phyloP scores from a whole-genome alignment of 2,888 invertebrate species.

The Apeira syringaria region DNA sequence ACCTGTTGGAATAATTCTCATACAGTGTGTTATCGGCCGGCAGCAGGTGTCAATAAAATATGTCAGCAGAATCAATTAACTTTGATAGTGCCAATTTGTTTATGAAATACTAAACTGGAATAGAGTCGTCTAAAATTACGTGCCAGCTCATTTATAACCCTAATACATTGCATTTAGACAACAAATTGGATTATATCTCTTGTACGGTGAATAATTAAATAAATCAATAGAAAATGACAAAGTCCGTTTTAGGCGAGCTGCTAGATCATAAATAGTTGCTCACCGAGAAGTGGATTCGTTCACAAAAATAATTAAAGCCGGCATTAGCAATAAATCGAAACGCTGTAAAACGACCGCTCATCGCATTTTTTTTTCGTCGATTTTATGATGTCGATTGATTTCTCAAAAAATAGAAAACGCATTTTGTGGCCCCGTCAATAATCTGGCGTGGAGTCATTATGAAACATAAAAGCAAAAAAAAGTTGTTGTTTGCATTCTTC shows the following conservation, averaged over 20 bases:
- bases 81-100: constrained; percentile 37
- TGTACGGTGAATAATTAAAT: constrained; percentile 23
- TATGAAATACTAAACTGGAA: constrained; percentile 33
- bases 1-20: not conserved
- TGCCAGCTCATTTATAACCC: constrained; percentile 31
- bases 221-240: constrained; percentile 29
- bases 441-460: constrained; percentile 14
- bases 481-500: constrained; percentile 7
- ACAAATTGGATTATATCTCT: constrained; percentile 24
- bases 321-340: constrained; percentile 23
- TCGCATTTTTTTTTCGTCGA: constrained; percentile 26
- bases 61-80: constrained; percentile 36
- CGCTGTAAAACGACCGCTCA: constrained; percentile 22
- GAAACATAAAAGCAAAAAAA: constrained; percentile 13
- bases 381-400: constrained; percentile 32
- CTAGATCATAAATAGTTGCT: constrained; percentile 15
- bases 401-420: constrained; percentile 28
- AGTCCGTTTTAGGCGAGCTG: constrained; percentile 15
- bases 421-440: constrained; percentile 20
- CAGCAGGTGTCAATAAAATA: constrained; percentile 20
- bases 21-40: constrained; percentile 1
- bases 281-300: constrained; percentile 1
- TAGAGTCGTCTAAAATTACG: constrained; percentile 31
- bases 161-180: constrained; percentile 25
- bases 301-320: constrained; percentile 18